A percentile compares a stretch with the other conserved stretches of the same genome.
These are phyloP conservation scores for Porites australiensis DNA, from an alignment of 64 coral and sea anemone species.

Conservation along the genomic window DNA sequence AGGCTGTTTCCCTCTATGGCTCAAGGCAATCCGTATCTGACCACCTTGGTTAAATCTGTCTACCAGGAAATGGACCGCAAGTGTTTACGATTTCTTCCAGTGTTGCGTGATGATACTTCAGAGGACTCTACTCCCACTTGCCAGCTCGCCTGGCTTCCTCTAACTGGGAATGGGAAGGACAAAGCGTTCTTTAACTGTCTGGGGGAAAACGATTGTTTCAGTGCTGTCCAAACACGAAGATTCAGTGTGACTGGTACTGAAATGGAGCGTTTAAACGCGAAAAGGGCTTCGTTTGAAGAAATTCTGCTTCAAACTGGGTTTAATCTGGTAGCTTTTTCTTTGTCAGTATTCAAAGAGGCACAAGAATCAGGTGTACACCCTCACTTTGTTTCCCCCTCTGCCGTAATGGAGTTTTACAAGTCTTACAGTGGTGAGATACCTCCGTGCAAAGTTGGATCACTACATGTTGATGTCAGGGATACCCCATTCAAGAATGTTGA, in stretches of 20 bases:
- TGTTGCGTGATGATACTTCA: neutral
- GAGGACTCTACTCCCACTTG: constrained; percentile 37
- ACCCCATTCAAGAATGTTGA: constrained; percentile 16
- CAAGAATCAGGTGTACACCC: neutral
- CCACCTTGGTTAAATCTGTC: constrained; percentile 36
- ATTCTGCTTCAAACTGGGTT: constrained; percentile 29
- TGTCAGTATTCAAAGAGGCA: neutral
- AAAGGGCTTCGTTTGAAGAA: neutral
- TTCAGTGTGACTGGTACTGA: neutral
- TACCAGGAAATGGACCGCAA: constrained; percentile 38
- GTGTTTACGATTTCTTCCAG: constrained; percentile 29
- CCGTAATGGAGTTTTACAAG: constrained; percentile 32
- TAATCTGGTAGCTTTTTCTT: constrained; percentile 3
- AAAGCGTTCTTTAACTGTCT: constrained; percentile 56
- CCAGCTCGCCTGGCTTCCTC: constrained; percentile 45
- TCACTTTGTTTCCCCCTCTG: neutral
- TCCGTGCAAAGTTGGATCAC: neutral
- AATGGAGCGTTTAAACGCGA: neutral
- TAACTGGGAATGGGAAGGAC: neutral
- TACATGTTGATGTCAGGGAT: constrained; percentile 1
- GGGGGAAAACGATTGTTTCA: neutral
- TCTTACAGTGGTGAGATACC: neutral
- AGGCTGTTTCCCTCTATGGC: constrained; percentile 39
- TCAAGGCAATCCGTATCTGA: constrained; percentile 25
- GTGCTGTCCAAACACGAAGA: neutral